Base-by-base conservation (phyloP, 2,113 vertebrate genomes). In the Lepisosteus osseus region DNA sequence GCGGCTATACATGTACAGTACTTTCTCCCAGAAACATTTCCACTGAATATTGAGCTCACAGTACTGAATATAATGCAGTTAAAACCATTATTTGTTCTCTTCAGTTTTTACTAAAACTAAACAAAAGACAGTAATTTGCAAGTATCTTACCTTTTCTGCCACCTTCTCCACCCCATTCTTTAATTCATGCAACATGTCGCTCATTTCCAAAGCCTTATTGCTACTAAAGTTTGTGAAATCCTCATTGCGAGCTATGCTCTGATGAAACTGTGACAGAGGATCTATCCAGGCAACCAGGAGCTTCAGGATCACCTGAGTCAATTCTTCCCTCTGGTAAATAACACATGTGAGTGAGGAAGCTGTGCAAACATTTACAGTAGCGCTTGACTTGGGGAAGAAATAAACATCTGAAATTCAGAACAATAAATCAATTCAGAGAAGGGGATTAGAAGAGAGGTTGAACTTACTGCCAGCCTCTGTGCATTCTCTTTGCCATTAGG, bases 281-380 rank as follows among this genome's bases (percentile, higher is more conserved):
- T 92, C 90, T 70, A 85, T 88, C 93, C 93, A 95, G 0, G 93
- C 92, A 79, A 86, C 70, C 82, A 95, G 67, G 40, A 94, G 87
- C 83, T 88, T 92, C 70, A 93, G 82, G 55, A 94, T 93, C 80
- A 94, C 81, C 59, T 87, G 83, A 0, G 87, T 90, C 61, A 94
- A 76, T 78, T 94, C 89, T 77, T 92, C 90, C 76, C 88, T 88
- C 92, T 94, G 65, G 42, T 1, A 70, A 65, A 64, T 40, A 61
- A 42, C 41, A 64, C 13, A 29, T 40, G 2, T 9, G 8, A 2
- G 4, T 42, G 1, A 64, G 17, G 2, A 9, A 29, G 6, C 9
- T 29, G 29, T 29, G 2, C 29, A 29, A 29, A 7, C 13, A 41
- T 29, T 7, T 12, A 40, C 7, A 42, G 17, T 15, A 41, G 62